phyloP scores from a whole-genome alignment of 2,797 vertebrate genomes.

The Natrix natrix region DNA sequence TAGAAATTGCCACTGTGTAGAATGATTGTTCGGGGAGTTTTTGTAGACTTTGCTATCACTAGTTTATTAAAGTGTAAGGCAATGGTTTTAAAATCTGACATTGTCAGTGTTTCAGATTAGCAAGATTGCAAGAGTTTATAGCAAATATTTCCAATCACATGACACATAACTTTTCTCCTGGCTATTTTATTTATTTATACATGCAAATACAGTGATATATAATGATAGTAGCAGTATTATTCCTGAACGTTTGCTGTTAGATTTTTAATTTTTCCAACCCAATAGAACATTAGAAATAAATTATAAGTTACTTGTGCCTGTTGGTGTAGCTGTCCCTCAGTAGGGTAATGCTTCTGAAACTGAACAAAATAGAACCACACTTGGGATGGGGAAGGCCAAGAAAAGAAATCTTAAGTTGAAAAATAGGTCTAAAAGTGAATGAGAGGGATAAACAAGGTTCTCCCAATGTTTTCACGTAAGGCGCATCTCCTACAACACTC shows the following conservation, averaged over 20 bases:
- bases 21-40: slow-evolving; percentile 36
- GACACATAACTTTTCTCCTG: background rate
- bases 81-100: slow-evolving; percentile 1
- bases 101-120: background rate
- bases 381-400: background rate
- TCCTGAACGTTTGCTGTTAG: background rate
- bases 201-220: background rate
- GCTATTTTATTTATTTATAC: background rate
- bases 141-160: background rate
- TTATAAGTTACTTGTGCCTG: background rate
- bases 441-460: background rate
- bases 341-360: background rate
- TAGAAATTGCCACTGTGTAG: slow-evolving; percentile 21
- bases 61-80: background rate
- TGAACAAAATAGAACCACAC: background rate
- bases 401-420: background rate
- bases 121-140: background rate
- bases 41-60: slow-evolving; percentile 18
- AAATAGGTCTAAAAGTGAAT: background rate
- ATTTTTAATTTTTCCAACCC: background rate
- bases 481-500: background rate
- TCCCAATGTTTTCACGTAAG: background rate
- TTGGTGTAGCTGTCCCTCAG: background rate
- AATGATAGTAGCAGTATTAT: background rate
- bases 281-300: background rate